phyloP scores from a whole-genome alignment of 2,888 invertebrate genomes.

The Scaptomyza flava region DNA sequence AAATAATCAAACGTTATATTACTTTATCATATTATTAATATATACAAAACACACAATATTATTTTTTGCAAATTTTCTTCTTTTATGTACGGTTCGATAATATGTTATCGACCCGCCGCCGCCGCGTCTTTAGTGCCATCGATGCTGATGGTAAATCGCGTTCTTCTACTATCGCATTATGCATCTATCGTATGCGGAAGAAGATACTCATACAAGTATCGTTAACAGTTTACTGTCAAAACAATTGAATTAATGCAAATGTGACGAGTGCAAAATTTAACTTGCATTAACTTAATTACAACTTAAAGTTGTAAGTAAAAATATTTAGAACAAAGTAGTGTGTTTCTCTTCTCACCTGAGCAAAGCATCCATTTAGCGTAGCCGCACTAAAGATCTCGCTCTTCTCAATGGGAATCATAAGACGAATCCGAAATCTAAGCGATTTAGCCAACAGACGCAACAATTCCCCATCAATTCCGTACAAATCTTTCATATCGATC shows the following conservation, averaged over 20 bases:
- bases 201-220: no score
- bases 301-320: no score
- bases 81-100: slow-evolving; percentile 11
- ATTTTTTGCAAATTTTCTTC: no score
- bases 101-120: background rate
- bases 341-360: slow-evolving; percentile 44
- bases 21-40: background rate
- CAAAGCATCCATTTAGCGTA: slow-evolving; percentile 66
- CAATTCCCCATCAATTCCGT: slow-evolving; percentile 77
- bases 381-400: slow-evolving; percentile 39
- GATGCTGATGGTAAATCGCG: no score
- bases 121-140: background rate
- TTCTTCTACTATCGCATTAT: no score
- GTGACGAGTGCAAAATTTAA: no score
- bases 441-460: slow-evolving; percentile 59
- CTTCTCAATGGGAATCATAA: slow-evolving; percentile 52
- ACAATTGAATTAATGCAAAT: no score
- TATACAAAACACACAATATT: no score
- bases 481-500: slow-evolving; percentile 37
- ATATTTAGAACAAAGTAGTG: no score
- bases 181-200: no score
- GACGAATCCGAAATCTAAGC: slow-evolving; percentile 65
- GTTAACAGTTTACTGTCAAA: no score
- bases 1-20: background rate
- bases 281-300: no score